Evolutionary conservation across 2,113 vertebrate genomes (phyloP).

Genomic region (Cyphomyrus discorhynchus): DNA sequence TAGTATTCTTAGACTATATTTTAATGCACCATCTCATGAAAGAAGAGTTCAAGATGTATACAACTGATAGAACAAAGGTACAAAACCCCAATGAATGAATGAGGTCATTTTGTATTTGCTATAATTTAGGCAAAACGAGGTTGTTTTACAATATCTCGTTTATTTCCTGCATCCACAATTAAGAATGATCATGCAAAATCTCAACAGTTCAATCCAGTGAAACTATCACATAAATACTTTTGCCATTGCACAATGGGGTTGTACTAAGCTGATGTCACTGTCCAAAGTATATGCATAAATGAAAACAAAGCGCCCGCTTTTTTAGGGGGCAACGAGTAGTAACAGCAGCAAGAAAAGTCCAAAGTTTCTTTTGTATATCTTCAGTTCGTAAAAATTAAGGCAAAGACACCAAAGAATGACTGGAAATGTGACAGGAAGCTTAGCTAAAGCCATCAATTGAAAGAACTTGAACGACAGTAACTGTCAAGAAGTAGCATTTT

Average conservation of each 20-base stretch:
- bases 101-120: neutral
- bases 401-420: too few species aligned
- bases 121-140: neutral
- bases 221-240: neutral
- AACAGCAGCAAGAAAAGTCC: too few species aligned
- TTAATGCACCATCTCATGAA: neutral
- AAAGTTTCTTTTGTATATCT: too few species aligned
- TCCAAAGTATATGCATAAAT: too few species aligned
- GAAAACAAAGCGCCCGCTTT: too few species aligned
- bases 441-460: too few species aligned
- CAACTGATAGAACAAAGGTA: neutral
- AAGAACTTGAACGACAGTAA: too few species aligned
- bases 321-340: too few species aligned
- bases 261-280: too few species aligned
- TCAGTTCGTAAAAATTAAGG: too few species aligned
- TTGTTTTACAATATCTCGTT: neutral
- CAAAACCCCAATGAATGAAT: neutral
- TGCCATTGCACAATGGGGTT: neutral
- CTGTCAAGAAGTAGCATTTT: too few species aligned
- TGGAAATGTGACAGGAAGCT: too few species aligned
- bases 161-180: neutral
- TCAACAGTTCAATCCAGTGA: neutral
- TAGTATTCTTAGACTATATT: neutral
- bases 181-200: neutral
- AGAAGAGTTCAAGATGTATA: neutral